Evolutionary conservation across 2,113 vertebrate species (phyloP).

Genomic region (Ailurus styani): DNA sequence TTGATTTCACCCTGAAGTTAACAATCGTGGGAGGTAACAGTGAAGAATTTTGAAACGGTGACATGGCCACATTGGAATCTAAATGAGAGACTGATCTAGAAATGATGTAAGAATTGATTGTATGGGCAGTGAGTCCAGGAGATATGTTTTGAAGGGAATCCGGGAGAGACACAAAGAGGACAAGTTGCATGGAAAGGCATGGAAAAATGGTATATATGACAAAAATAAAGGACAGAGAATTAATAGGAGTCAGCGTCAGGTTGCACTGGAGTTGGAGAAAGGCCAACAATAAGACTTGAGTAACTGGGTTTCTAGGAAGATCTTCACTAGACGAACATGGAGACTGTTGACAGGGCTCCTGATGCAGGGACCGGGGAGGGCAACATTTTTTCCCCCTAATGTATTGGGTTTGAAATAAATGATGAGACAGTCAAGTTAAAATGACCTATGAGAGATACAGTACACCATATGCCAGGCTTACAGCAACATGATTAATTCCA

Average conservation of each 20-base stretch:
- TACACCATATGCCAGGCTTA: background rate
- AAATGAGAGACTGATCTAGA: background rate
- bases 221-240: background rate
- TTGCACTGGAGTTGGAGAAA: rapidly evolving
- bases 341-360: background rate
- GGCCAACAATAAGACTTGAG: background rate
- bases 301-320: background rate
- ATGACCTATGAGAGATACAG: background rate
- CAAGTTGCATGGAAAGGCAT: background rate
- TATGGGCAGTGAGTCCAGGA: background rate
- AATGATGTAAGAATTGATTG: background rate
- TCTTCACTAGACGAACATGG: background rate
- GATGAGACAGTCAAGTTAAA: background rate
- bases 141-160: background rate
- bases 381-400: background rate
- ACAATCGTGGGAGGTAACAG: background rate
- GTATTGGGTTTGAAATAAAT: background rate
- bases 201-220: background rate
- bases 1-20: background rate
- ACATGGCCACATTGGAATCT: background rate
- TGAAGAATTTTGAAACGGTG: background rate
- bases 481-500: background rate
- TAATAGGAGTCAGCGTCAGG: background rate
- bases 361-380: background rate
- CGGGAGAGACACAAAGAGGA: background rate